These are phyloP conservation scores for Drosophila phalerata DNA, from an alignment of 2,888 invertebrate species.

Conservation along the genomic window DNA sequence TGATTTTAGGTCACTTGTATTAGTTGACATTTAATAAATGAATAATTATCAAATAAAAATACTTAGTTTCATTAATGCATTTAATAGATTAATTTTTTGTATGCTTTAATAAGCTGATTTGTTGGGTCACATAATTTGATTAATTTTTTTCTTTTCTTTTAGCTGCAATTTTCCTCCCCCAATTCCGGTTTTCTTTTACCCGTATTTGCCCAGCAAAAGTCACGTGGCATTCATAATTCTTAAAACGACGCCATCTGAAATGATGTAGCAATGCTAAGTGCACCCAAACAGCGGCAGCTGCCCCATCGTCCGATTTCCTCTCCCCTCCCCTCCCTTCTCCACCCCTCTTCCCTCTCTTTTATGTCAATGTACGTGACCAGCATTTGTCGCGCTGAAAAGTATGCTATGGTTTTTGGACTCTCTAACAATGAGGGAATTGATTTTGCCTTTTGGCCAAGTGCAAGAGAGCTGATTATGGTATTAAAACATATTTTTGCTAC, in stretches of 20 bases:
- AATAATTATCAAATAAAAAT: too few relatives aligned
- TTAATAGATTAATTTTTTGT: neutral
- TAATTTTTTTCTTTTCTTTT: constrained; percentile 19
- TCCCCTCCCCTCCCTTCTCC: neutral
- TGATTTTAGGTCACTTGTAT: too few relatives aligned
- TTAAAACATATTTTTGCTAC: constrained; percentile 72
- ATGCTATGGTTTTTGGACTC: constrained; percentile 57
- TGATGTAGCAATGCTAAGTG: constrained; percentile 75
- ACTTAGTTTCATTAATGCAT: neutral
- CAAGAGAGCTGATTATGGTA: constrained; percentile 71
- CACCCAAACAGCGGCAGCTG: constrained; percentile 67
- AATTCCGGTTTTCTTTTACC: constrained; percentile 29
- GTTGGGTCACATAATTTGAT: constrained; percentile 6
- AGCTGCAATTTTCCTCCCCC: constrained; percentile 32
- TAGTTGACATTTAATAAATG: too few relatives aligned
- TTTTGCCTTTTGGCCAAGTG: constrained; percentile 59
- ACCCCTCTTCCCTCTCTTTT: neutral
- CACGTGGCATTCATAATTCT: constrained; percentile 85
- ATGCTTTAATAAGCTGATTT: constrained; percentile 3
- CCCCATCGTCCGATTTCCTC: constrained; percentile 15
- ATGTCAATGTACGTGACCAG: constrained; percentile 72
- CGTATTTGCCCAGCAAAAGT: constrained; percentile 70
- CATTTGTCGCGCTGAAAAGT: constrained; percentile 66
- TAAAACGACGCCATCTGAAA: constrained; percentile 81
- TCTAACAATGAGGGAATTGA: constrained; percentile 70